Percentiles rank a stretch among this genome's conserved stretches.
phyloP scores from a whole-genome alignment of 2,888 invertebrate genomes.

The Seladonia tumulorum region DNA sequence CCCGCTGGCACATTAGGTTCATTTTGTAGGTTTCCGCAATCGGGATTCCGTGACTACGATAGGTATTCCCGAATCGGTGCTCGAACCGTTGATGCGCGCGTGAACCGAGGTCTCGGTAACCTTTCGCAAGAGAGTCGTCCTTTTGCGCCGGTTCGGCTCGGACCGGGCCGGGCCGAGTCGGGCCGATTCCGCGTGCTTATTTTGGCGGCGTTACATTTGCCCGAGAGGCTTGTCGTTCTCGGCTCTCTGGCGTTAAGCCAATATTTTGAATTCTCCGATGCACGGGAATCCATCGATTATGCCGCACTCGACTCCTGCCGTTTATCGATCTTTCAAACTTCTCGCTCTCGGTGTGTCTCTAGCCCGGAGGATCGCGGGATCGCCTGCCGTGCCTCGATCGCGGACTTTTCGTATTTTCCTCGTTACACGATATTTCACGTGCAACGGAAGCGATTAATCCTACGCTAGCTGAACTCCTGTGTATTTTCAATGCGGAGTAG shows the following conservation, averaged over 20 bases:
- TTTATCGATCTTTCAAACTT: slow-evolving; percentile 44
- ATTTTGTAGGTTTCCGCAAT: not conserved
- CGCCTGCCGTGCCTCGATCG: not conserved
- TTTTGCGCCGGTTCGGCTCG: slow-evolving; percentile 44
- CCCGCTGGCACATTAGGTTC: not conserved
- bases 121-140: slow-evolving; percentile 23
- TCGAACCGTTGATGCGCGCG: slow-evolving; percentile 11
- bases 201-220: slow-evolving; percentile 61
- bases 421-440: not conserved
- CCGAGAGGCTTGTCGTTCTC: slow-evolving; percentile 51
- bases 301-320: slow-evolving; percentile 14
- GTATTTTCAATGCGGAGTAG: not conserved
- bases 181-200: slow-evolving; percentile 56
- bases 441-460: slow-evolving; percentile 9
- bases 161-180: slow-evolving; percentile 23
- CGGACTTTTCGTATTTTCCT: slow-evolving; percentile 1
- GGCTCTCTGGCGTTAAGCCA: slow-evolving; percentile 62
- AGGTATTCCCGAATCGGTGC: slow-evolving; percentile 9
- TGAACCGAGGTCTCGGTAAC: slow-evolving; percentile 21
- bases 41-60: not conserved
- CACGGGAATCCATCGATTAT: slow-evolving; percentile 57
- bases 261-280: slow-evolving; percentile 66
- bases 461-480: not conserved
- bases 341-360: not conserved
- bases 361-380: not conserved